A percentile compares a stretch with the other conserved stretches of the same genome.
Conservation (phyloP, 2,113 vertebrate genomes). For the Pollachius pollachius region DNA sequence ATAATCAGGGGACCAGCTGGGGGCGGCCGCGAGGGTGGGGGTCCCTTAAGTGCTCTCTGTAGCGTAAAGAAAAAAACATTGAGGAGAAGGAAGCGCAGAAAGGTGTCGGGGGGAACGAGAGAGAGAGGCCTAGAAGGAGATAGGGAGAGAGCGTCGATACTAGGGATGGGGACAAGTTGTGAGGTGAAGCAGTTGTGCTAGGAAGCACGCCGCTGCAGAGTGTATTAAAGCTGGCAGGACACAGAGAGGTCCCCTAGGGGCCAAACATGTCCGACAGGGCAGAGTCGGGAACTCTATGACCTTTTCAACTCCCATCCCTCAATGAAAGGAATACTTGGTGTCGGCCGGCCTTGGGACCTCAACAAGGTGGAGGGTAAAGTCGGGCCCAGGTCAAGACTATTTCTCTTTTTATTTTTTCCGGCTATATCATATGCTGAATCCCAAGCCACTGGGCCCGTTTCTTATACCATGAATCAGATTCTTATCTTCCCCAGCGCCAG, state of each 20-base stretch:
- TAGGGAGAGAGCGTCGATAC: slow-evolving; percentile 12
- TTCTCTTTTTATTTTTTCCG: too few relatives aligned
- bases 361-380: too few relatives aligned
- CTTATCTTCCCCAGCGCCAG: slow-evolving; percentile 32
- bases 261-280: neutral
- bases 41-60: too few relatives aligned
- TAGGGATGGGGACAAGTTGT: too few relatives aligned
- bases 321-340: too few relatives aligned
- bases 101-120: slow-evolving; percentile 13
- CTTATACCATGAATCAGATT: slow-evolving; percentile 38
- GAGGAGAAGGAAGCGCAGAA: too few relatives aligned
- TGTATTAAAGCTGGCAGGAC: slow-evolving; percentile 10
- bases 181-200: slow-evolving; percentile 5
- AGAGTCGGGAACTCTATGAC: neutral
- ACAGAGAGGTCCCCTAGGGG: slow-evolving; percentile 10
- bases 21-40: too few relatives aligned
- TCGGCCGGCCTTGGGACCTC: too few relatives aligned
- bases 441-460: slow-evolving; percentile 4
- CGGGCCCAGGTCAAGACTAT: too few relatives aligned
- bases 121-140: slow-evolving; percentile 17
- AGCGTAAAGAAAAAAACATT: too few relatives aligned
- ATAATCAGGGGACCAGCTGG: too few relatives aligned
- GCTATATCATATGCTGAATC: too few relatives aligned
- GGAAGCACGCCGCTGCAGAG: slow-evolving; percentile 8
- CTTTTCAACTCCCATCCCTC: neutral